Evolutionary conservation across 2,888 invertebrate genomes (phyloP).

Genomic region (Drosophila rubida): DNA sequence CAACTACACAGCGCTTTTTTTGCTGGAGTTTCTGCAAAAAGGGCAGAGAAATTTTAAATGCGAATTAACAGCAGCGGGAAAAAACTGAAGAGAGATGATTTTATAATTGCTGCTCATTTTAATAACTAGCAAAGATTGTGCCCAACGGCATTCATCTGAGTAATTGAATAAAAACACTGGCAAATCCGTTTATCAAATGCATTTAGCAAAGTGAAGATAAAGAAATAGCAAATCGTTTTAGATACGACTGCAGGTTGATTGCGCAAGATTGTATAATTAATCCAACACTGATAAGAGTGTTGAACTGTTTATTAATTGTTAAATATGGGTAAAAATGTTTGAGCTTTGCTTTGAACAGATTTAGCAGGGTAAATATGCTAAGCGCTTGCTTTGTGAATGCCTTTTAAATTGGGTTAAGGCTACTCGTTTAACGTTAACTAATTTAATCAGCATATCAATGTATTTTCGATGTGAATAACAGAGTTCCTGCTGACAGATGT

Average conservation of each 20-base stretch:
- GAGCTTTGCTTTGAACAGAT: too few relatives aligned
- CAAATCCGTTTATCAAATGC: conserved; percentile 10
- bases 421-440: conserved; percentile 2
- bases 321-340: too few relatives aligned
- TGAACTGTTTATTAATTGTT: too few relatives aligned
- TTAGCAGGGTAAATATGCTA: not conserved
- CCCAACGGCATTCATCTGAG: conserved; percentile 9
- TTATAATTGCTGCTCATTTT: conserved; percentile 35
- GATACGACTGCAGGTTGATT: not conserved
- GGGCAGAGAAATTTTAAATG: conserved; percentile 24
- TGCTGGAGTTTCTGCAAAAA: not conserved
- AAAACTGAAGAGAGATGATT: not conserved
- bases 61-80: not conserved
- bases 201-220: not conserved
- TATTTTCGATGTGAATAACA: conserved; percentile 5
- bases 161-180: conserved; percentile 26
- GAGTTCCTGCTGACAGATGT: conserved; percentile 14
- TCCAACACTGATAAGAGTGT: not conserved
- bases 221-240: not conserved
- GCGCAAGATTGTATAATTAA: not conserved
- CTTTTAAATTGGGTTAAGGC: conserved; percentile 2
- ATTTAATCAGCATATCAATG: conserved; percentile 13
- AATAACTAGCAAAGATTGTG: conserved; percentile 27
- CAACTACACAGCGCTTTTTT: not conserved
- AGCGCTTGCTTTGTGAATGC: not conserved